Conservation (phyloP, 2,888 invertebrate genomes). For the Metalampra italica region DNA sequence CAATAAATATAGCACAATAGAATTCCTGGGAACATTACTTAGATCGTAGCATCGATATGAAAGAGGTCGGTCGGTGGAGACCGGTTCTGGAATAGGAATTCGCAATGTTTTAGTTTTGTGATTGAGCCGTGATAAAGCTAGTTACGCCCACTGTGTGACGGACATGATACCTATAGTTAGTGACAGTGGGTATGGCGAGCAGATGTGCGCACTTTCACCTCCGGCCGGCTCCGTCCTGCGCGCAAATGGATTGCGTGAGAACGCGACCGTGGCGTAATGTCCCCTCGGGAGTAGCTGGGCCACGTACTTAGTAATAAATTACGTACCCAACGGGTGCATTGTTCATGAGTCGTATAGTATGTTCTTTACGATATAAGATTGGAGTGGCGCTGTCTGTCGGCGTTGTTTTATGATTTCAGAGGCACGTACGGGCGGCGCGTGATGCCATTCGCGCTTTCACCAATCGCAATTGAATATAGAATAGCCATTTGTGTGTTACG, state of each 20-base stretch:
- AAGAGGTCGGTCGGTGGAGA: background rate
- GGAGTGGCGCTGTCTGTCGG: background rate
- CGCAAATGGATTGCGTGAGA: conserved; percentile 44
- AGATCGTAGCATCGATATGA: background rate
- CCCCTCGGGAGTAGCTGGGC: conserved; percentile 26
- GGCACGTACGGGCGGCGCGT: conserved; percentile 16
- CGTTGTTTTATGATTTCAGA: conserved; percentile 8
- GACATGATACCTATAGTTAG: conserved; percentile 21
- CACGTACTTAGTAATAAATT: conserved; percentile 26
- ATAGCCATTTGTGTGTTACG: conserved; percentile 13
- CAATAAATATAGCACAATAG: conserved; percentile 5
- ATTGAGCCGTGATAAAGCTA: conserved; percentile 26
- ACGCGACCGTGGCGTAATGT: conserved; percentile 42
- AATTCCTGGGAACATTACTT: background rate
- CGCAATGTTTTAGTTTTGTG: conserved; percentile 19
- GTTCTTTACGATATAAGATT: conserved; percentile 2
- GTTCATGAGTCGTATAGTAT: conserved; percentile 2
- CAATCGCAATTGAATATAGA: background rate
- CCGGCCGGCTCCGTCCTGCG: conserved; percentile 34
- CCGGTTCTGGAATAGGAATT: conserved; percentile 11
- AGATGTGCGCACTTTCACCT: conserved; percentile 67
- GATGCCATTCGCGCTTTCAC: conserved; percentile 28
- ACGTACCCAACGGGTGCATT: conserved; percentile 19
- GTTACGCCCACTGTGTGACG: conserved; percentile 43
- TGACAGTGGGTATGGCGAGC: conserved; percentile 26